These are phyloP conservation scores for Patella vulgata DNA, from an alignment of 1,140 invertebrate species.

Conservation along the genomic window DNA sequence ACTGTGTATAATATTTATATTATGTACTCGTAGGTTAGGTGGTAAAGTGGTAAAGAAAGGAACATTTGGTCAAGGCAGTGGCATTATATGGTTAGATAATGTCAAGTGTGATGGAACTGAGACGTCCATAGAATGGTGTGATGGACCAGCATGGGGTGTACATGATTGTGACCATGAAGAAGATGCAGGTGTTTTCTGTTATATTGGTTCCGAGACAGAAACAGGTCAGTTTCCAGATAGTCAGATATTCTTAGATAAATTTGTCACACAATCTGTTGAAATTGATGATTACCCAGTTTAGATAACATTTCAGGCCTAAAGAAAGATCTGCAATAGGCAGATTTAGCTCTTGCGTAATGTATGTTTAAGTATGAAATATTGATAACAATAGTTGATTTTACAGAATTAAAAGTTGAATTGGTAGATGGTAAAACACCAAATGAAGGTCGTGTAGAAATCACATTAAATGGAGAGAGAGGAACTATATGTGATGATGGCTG, in stretches of 20 bases:
- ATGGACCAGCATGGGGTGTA: slow-evolving; percentile 29
- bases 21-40: neutral
- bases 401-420: slow-evolving; percentile 12
- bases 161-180: slow-evolving; percentile 40
- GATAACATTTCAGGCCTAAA: too few relatives aligned
- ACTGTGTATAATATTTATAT: too few relatives aligned
- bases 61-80: slow-evolving; percentile 66
- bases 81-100: slow-evolving; percentile 79
- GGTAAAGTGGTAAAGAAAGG: neutral
- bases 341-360: too few relatives aligned
- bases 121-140: slow-evolving; percentile 72
- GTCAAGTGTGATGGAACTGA: slow-evolving; percentile 79
- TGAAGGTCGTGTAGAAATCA: slow-evolving; percentile 78
- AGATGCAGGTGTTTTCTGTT: slow-evolving; percentile 43
- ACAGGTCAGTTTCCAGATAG: too few relatives aligned
- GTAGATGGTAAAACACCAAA: slow-evolving; percentile 43
- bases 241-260: too few relatives aligned
- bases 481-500: slow-evolving; percentile 82
- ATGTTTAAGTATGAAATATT: too few relatives aligned
- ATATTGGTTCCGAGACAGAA: too few relatives aligned
- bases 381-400: too few relatives aligned
- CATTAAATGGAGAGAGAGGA: slow-evolving; percentile 75
- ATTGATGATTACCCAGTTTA: too few relatives aligned
- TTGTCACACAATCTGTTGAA: too few relatives aligned
- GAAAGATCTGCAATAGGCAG: too few relatives aligned